phyloP scores from a whole-genome alignment of 2,797 vertebrate species.

The Crenichthys baileyi region DNA sequence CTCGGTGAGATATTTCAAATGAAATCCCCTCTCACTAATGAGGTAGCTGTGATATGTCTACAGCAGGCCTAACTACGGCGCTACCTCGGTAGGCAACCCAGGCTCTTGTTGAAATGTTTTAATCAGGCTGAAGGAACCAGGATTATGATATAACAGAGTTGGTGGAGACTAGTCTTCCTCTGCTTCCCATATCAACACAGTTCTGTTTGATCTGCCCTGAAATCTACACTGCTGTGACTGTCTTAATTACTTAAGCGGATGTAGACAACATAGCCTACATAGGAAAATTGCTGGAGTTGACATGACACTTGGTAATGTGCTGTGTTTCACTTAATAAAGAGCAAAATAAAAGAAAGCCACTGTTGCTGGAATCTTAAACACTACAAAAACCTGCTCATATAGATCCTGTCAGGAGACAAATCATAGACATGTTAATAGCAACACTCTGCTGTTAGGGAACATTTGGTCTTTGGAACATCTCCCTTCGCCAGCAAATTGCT shows the following conservation, averaged over 20 bases:
- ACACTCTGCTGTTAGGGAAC: conserved; percentile 66
- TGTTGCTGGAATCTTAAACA: conserved; percentile 41
- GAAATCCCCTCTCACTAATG: conserved; percentile 83
- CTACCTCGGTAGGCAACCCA: conserved; percentile 66
- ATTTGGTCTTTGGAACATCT: conserved; percentile 71
- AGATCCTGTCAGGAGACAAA: conserved; percentile 67
- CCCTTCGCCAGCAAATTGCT: conserved; percentile 59
- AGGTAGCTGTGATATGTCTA: conserved; percentile 81
- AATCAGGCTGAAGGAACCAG: conserved; percentile 78
- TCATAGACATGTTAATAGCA: conserved; percentile 65
- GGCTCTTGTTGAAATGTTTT: conserved; percentile 78
- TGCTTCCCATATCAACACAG: conserved; percentile 74
- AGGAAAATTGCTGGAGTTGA: conserved; percentile 65
- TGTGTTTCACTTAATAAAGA: conserved; percentile 71
- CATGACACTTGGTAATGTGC: conserved; percentile 65
- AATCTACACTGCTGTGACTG: conserved; percentile 72
- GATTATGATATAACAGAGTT: conserved; percentile 79
- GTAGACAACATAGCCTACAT: conserved; percentile 73
- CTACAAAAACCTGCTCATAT: conserved; percentile 54
- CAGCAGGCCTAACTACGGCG: conserved; percentile 60
- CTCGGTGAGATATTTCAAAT: conserved; percentile 78
- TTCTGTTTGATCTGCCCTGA: conserved; percentile 74
- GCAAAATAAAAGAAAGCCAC: conserved; percentile 62
- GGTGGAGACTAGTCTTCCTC: conserved; percentile 73
- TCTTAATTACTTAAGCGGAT: conserved; percentile 78